phyloP scores from a whole-genome alignment of 2,113 vertebrate genomes.

The Mustela lutreola region DNA sequence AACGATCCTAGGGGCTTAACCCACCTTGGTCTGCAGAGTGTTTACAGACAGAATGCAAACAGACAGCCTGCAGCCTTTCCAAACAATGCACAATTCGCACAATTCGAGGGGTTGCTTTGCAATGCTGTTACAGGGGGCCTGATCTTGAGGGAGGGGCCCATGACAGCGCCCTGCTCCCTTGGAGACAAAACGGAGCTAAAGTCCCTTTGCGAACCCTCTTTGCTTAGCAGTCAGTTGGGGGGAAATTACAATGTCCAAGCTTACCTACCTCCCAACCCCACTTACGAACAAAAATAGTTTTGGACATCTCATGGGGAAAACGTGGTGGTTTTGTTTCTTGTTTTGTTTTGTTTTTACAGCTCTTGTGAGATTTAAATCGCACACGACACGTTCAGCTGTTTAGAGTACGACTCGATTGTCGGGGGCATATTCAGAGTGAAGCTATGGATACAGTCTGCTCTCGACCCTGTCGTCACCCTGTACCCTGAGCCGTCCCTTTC shows the following conservation, averaged over 20 bases:
- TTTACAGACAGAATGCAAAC: neutral
- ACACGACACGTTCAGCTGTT: neutral
- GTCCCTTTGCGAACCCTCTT: neutral
- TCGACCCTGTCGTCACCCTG: neutral
- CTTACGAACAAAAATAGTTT: neutral
- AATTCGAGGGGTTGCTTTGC: rapidly evolving
- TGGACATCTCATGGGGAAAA: neutral
- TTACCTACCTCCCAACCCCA: too few relatives aligned
- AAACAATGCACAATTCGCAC: neutral
- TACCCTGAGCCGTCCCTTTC: neutral
- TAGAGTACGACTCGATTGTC: rapidly evolving
- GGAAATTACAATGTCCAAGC: neutral
- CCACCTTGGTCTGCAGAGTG: neutral
- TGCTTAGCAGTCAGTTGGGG: neutral
- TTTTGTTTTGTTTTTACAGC: neutral
- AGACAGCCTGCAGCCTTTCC: neutral
- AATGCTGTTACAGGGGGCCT: neutral
- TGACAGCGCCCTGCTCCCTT: neutral
- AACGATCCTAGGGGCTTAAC: neutral
- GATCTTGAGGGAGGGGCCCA: neutral
- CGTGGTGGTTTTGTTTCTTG: too few relatives aligned
- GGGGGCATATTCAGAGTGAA: neutral
- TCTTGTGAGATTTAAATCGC: neutral
- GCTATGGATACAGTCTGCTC: too few relatives aligned
- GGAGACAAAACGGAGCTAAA: neutral